Evolutionary conservation across 1,140 invertebrate genomes (phyloP), one percentile per base, ranked within the genome.

Genomic region (Listronotus oregonensis): DNA sequence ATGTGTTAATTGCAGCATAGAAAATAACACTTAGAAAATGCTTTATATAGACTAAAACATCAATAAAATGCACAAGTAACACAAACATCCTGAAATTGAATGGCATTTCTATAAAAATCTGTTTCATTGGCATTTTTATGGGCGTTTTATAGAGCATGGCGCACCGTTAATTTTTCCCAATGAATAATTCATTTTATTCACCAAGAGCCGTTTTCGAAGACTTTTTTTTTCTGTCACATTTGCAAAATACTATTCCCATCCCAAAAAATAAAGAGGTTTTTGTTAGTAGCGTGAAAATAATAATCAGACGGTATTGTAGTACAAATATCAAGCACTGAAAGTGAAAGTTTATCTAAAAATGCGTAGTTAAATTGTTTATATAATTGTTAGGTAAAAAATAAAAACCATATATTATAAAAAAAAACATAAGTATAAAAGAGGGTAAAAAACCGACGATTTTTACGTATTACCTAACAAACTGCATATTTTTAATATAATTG

Each of bases 121-220:
- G 49, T 57, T 44, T 40, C 54, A 51, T 49, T 61, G 65, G 46
- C 52, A 62, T 67, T 67, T 62, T 67, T 67, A 62, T 62, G 50
- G 59, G 39, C 42, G 43, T 51, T 63, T 62, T 67, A 56, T 56
- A 42, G 51, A 34, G 42, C 51, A 63, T 62, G 58, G 65, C 43
- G 58, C 65, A 67, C 65, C 58, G 59, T 67, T 67, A 67, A 67
- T 67, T 62, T 67, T 67, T 62, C n/a, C n/a, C 46, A 67, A 62
- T 67, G 65, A 64, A 64, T 64, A 39, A 64, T 64, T 64, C 62
- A 64, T 64, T 56, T n/a, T 64, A 57, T 64, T 47, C 62, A 46
- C 39, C 50, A 15, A 54, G 50, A 44, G 50, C 52, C 46, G 64
- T 66, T 65, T 46, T 52, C 49, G 62, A 51, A 58, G 55, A 66